These are phyloP conservation scores for Tenthredo livida DNA, from an alignment of 2,888 invertebrate genomes.

Conservation along the genomic window DNA sequence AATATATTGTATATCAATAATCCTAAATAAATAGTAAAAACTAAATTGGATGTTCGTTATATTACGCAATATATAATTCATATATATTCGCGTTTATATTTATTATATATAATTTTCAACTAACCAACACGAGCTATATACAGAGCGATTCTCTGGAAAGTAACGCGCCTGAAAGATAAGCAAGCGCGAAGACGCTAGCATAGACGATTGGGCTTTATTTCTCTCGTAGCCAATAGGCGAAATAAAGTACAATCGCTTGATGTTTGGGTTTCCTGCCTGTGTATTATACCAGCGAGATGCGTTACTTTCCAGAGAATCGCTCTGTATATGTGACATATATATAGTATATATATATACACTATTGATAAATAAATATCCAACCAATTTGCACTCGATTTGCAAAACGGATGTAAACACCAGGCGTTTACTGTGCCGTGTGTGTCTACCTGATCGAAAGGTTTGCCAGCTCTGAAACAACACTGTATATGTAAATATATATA, in stretches of 20 bases:
- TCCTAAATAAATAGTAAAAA: not conserved
- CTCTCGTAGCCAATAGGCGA: too few relatives aligned
- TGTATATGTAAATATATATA: not conserved
- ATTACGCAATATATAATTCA: not conserved
- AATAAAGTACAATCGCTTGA: too few relatives aligned
- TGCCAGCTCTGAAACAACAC: slow-evolving; percentile 16
- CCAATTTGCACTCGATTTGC: slow-evolving; percentile 34
- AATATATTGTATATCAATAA: not conserved
- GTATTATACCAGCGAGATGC: too few relatives aligned
- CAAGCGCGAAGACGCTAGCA: too few relatives aligned
- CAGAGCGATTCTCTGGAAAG: too few relatives aligned
- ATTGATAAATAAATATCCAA: slow-evolving; percentile 47
- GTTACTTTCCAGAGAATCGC: too few relatives aligned
- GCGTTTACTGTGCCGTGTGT: not conserved
- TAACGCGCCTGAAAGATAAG: too few relatives aligned
- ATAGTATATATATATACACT: not conserved
- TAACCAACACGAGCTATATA: not conserved
- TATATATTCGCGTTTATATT: not conserved
- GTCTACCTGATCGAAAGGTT: slow-evolving; percentile 11
- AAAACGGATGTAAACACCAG: slow-evolving; percentile 31
- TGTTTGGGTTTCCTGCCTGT: too few relatives aligned
- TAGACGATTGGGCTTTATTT: too few relatives aligned
- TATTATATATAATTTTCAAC: too few relatives aligned
- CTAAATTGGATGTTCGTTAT: not conserved
- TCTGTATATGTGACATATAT: too few relatives aligned